A percentile compares a stretch with the other conserved stretches of the same genome.
Evolutionary conservation across 2,113 vertebrate genomes (phyloP).

Genomic region (Gadus chalcogrammus): DNA sequence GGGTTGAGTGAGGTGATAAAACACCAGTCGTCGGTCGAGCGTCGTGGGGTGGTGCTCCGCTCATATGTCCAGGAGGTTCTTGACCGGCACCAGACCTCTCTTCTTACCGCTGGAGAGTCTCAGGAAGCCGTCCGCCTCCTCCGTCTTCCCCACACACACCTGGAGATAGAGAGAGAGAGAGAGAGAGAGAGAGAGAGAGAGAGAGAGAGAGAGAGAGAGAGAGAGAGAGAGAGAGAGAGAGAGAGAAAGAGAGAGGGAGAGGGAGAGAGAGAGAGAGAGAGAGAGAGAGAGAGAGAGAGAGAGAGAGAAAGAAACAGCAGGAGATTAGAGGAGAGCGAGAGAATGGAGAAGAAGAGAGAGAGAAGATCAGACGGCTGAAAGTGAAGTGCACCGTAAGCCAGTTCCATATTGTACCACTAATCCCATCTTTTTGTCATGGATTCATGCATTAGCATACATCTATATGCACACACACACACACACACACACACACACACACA

Average conservation of each 20-base stretch:
- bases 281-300: neutral
- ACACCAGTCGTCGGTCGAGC: neutral
- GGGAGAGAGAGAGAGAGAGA: neutral
- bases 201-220: neutral
- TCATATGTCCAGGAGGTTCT: conserved; percentile 81
- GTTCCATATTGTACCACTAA: neutral
- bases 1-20: neutral
- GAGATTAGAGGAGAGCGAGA: neutral
- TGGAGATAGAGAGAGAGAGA: conserved; percentile 45
- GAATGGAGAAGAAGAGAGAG: neutral
- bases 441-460: neutral
- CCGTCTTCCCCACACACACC: conserved; percentile 83
- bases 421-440: neutral
- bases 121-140: conserved; percentile 78
- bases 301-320: neutral
- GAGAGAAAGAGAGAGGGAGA: neutral
- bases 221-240: neutral
- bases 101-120: conserved; percentile 87
- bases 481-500: no score
- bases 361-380: neutral
- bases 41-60: neutral
- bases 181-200: conserved; percentile 13
- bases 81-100: conserved; percentile 80
- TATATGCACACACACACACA: neutral
- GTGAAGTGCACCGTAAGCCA: neutral